Percentiles rank a stretch among this genome's conserved stretches.
phyloP scores from a whole-genome alignment of 2,797 vertebrate species.

The Epinephelus malabaricus region DNA sequence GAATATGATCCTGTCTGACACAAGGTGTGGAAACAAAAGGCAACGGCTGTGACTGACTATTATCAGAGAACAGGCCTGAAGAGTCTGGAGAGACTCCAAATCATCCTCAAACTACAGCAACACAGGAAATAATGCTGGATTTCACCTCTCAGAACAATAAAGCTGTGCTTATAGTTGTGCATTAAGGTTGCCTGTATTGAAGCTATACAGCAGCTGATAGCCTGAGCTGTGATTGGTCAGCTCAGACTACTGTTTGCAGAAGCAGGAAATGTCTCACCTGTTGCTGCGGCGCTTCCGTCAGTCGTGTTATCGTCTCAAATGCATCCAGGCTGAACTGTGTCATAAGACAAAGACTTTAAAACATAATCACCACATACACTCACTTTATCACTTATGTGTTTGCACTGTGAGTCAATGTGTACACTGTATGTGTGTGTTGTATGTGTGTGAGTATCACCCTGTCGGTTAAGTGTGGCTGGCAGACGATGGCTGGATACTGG shows the following conservation, averaged over 20 bases:
- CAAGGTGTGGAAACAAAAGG: too few species aligned
- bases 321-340: constrained; percentile 48
- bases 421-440: background rate
- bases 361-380: background rate
- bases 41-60: too few species aligned
- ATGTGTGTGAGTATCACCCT: constrained; percentile 49
- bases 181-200: too few species aligned
- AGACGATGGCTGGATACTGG: constrained; percentile 45
- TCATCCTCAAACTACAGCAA: too few species aligned
- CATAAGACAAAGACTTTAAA: constrained; percentile 12
- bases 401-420: background rate
- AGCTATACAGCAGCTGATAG: too few species aligned
- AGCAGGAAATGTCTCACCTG: constrained; percentile 39
- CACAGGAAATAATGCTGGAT: too few species aligned
- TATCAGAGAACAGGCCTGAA: too few species aligned
- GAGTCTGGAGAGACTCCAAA: too few species aligned
- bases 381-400: background rate
- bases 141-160: too few species aligned
- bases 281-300: background rate
- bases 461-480: constrained; percentile 16
- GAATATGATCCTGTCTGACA: too few species aligned
- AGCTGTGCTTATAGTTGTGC: too few species aligned
- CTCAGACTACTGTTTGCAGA: background rate
- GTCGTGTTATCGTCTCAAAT: background rate
- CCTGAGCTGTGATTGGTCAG: background rate